A percentile compares a stretch with the other conserved stretches of the same genome.
These are phyloP conservation scores for Gadus macrocephalus DNA, from an alignment of 2,113 vertebrate genomes.

Conservation along the genomic window DNA sequence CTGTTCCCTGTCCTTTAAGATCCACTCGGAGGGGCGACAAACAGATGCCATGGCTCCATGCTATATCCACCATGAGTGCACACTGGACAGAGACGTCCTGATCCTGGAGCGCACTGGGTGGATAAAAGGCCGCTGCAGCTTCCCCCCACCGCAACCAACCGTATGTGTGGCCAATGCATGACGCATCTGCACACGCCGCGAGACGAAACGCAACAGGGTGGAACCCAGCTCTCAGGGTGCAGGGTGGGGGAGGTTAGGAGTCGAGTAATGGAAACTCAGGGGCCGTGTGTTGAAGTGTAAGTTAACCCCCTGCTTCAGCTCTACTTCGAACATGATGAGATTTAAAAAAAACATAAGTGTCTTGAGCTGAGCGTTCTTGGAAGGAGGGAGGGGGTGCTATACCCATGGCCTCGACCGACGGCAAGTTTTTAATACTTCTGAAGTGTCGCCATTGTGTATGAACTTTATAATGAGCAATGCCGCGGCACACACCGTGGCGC, in stretches of 20 bases:
- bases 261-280: slow-evolving; percentile 53
- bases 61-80: slow-evolving; percentile 21
- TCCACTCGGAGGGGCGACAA: neutral
- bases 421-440: too few species aligned
- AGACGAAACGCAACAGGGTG: slow-evolving; percentile 55
- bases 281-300: slow-evolving; percentile 7
- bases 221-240: slow-evolving; percentile 28
- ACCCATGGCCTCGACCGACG: too few species aligned
- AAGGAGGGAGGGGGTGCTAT: too few species aligned
- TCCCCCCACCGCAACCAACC: too few species aligned
- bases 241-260: slow-evolving; percentile 36
- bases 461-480: too few species aligned
- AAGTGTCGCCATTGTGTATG: too few species aligned
- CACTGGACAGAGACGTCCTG: slow-evolving; percentile 43
- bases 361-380: too few species aligned
- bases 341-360: too few species aligned
- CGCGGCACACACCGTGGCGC: too few species aligned
- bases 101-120: slow-evolving; percentile 30
- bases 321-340: too few species aligned
- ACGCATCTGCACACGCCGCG: slow-evolving; percentile 46
- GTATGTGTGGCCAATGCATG: slow-evolving; percentile 46
- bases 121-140: too few species aligned
- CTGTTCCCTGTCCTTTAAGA: slow-evolving; percentile 6
- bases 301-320: too few species aligned
- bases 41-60: neutral